A percentile compares a stretch with the other conserved stretches of the same genome.
These are phyloP conservation scores for Pelagia noctiluca DNA, from an alignment of 30 jellyfish, hydroid and myxozoan genomes.

Conservation along the genomic window DNA sequence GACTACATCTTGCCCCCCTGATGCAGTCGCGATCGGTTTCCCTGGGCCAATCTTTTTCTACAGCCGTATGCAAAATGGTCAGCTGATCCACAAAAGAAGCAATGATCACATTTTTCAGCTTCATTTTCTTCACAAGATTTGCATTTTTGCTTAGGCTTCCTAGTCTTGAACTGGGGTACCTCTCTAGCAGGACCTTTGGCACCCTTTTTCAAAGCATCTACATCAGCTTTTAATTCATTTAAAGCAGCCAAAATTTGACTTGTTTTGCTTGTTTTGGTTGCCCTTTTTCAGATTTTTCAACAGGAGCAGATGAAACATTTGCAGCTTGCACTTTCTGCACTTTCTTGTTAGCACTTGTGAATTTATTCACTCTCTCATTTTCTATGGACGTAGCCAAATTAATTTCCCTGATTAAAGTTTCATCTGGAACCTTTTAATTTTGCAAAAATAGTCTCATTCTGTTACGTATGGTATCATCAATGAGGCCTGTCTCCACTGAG, in stretches of 20 bases:
- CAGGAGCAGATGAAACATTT: conserved; percentile 8
- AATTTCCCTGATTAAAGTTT: conserved; percentile 24
- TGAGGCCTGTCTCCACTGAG: conserved; percentile 65
- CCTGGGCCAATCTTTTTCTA: conserved; percentile 10
- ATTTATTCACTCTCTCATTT: conserved; percentile 12
- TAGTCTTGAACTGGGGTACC: conserved; percentile 23
- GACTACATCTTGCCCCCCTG: conserved; percentile 44
- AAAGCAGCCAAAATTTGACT: conserved; percentile 15
- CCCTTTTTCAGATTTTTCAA: conserved; percentile 8
- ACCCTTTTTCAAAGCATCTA: conserved; percentile 25
- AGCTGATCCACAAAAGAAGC: conserved; percentile 15
- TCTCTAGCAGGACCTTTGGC: conserved; percentile 10
- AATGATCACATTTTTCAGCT: conserved; percentile 17
- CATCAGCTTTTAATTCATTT: conserved; percentile 42
- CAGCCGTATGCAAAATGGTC: conserved; percentile 23
- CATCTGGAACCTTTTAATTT: conserved; percentile 30
- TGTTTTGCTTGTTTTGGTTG: conserved; percentile 26
- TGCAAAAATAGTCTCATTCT: conserved; percentile 55
- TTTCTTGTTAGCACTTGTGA: conserved; percentile 14
- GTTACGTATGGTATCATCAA: conserved; percentile 58
- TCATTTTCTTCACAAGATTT: conserved; percentile 17
- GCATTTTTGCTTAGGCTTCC: conserved; percentile 15
- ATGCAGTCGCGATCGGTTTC: conserved; percentile 24
- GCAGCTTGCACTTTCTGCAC: conserved; percentile 20
- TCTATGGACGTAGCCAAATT: conserved; percentile 23